A percentile compares a stretch with the other conserved stretches of the same genome.
Conservation (phyloP, 2,797 vertebrate genomes). For the Pangasius macronema region DNA sequence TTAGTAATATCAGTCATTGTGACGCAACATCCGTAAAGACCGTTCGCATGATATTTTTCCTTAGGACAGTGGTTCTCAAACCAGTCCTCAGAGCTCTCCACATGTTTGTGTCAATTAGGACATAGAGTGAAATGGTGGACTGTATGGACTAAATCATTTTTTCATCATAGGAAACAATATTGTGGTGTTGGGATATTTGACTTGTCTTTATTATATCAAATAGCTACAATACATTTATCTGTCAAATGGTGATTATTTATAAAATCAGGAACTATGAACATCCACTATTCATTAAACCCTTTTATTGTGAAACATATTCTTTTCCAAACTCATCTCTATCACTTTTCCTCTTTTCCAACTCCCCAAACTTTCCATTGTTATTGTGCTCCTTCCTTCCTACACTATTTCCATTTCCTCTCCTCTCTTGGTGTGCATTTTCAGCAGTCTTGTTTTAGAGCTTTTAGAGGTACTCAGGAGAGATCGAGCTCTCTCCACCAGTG, state of each 20-base stretch:
- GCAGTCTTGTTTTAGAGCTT: slow-evolving; percentile 56
- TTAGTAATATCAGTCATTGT: slow-evolving; percentile 6
- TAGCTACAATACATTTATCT: not conserved
- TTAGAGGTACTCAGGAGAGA: slow-evolving; percentile 54
- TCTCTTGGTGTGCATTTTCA: slow-evolving; percentile 45
- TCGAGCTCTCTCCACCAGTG: slow-evolving; percentile 38
- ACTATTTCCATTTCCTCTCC: slow-evolving; percentile 38
- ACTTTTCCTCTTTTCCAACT: slow-evolving; percentile 3
- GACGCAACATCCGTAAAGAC: slow-evolving; percentile 22
- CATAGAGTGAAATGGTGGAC: not conserved
- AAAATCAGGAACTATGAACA: not conserved
- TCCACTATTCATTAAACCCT: not conserved
- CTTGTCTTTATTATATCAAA: not conserved
- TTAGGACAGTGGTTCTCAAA: not conserved
- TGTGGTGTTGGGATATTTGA: not conserved
- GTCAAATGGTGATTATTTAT: not conserved
- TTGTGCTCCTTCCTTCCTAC: slow-evolving; percentile 23
- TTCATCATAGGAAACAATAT: not conserved
- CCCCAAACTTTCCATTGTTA: slow-evolving; percentile 30
- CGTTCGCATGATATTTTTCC: slow-evolving; percentile 21
- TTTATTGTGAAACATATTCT: not conserved
- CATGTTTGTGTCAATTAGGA: not conserved
- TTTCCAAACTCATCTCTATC: not conserved
- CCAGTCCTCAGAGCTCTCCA: not conserved
- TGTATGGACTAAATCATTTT: not conserved